phyloP scores from a whole-genome alignment of 2,113 vertebrate species.

The Clinocottus analis region DNA sequence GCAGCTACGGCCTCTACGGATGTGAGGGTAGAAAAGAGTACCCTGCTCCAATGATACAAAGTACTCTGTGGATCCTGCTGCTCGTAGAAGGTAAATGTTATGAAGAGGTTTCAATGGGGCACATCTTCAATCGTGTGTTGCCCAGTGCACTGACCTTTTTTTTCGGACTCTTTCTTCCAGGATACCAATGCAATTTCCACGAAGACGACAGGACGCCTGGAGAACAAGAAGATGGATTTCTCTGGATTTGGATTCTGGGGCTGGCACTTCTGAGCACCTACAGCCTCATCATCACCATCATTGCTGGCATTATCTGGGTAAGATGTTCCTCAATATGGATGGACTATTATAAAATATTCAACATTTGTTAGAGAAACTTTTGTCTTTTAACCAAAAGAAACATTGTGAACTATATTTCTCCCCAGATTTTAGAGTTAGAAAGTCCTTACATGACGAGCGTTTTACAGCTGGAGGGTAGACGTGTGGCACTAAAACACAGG shows the following conservation, averaged over 20 bases:
- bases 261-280: conserved; percentile 27
- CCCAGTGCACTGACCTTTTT: neutral
- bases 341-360: too few relatives aligned
- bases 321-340: conserved; percentile 18
- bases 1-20: conserved; percentile 13
- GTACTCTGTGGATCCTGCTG: neutral
- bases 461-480: neutral
- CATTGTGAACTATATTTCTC: neutral
- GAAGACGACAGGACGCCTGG: fast-evolving
- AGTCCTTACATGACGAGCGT: neutral
- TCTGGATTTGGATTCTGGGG: conserved; percentile 35
- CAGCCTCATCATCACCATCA: conserved; percentile 23
- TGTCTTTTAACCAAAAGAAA: too few relatives aligned
- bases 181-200: neutral
- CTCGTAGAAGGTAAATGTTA: conserved; percentile 50
- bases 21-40: conserved; percentile 11
- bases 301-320: conserved; percentile 40
- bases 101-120: neutral
- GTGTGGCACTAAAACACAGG: neutral
- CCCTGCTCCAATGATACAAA: conserved; percentile 48
- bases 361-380: too few relatives aligned
- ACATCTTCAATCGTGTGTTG: neutral
- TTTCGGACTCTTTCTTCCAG: conserved; percentile 32
- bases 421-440: neutral
- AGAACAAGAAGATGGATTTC: fast-evolving